Percentiles rank a stretch among this genome's conserved stretches.
These are phyloP conservation scores for Anthopleura xanthogrammica DNA, from an alignment of 92 coral and sea anemone genomes.

Conservation along the genomic window DNA sequence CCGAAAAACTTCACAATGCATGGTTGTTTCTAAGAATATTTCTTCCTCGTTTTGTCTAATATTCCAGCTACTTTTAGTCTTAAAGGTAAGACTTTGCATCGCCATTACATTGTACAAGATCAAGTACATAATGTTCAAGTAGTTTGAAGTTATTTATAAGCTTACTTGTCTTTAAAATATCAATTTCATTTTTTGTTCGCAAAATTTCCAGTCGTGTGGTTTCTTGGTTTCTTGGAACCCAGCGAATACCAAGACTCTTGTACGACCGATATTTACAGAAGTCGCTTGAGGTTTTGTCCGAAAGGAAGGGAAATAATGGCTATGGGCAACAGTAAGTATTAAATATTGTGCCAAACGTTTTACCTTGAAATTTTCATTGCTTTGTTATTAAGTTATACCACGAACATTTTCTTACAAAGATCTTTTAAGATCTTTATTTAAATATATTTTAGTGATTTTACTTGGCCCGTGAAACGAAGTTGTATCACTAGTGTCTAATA, in stretches of 20 bases:
- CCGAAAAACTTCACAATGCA: background rate
- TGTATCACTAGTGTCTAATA: too few relatives aligned
- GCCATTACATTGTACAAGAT: background rate
- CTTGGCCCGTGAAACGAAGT: too few relatives aligned
- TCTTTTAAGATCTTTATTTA: conserved; percentile 25
- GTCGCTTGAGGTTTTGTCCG: background rate
- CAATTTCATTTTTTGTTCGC: too few relatives aligned
- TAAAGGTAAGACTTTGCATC: background rate
- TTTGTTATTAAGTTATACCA: background rate
- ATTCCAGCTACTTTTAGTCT: background rate
- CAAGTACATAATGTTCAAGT: background rate
- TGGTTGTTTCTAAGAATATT: background rate
- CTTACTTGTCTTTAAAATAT: background rate
- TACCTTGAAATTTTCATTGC: background rate
- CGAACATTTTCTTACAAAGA: too few relatives aligned
- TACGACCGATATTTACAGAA: background rate
- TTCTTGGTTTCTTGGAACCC: background rate
- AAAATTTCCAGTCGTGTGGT: background rate
- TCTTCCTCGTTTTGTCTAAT: background rate
- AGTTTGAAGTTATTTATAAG: background rate
- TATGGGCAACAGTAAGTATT: background rate
- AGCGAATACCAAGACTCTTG: background rate
- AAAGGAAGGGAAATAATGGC: background rate
- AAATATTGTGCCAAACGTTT: background rate
- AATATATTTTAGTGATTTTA: too few relatives aligned